Percentiles rank a stretch among this genome's conserved stretches.
Conservation (phyloP, 2,888 invertebrate species). For the Monopis laevigella region DNA sequence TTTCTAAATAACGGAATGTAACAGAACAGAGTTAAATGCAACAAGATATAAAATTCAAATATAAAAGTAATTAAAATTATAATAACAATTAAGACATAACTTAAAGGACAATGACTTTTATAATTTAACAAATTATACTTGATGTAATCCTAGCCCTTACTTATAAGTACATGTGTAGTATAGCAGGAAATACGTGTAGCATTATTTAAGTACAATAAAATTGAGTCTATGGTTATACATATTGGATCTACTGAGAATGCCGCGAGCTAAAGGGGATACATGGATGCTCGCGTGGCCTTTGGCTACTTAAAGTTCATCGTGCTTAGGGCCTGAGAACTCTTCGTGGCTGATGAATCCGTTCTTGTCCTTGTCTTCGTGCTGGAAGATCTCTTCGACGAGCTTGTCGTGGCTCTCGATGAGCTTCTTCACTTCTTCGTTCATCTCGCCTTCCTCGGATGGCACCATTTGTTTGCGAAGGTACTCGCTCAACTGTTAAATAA, state of each 20-base stretch:
- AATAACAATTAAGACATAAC: not conserved
- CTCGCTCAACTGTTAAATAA: slow-evolving; percentile 78
- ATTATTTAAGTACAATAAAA: too few species aligned
- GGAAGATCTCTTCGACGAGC: slow-evolving; percentile 95
- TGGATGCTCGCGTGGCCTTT: too few species aligned
- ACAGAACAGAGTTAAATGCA: not conserved
- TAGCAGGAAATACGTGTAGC: too few species aligned
- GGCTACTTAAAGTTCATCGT: slow-evolving; percentile 92
- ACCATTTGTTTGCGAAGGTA: slow-evolving; percentile 94
- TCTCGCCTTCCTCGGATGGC: slow-evolving; percentile 78
- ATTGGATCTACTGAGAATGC: too few species aligned
- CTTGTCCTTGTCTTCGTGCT: slow-evolving; percentile 96
- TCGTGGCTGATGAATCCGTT: slow-evolving; percentile 96
- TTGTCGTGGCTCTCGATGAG: slow-evolving; percentile 91
- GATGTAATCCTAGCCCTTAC: too few species aligned
- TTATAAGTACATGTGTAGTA: too few species aligned
- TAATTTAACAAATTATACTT: not conserved
- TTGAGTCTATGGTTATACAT: too few species aligned
- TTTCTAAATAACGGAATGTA: slow-evolving; percentile 5
- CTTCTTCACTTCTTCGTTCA: slow-evolving; percentile 80
- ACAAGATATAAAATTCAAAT: not conserved
- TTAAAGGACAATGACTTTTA: not conserved
- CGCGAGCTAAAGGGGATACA: too few species aligned
- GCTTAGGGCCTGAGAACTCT: slow-evolving; percentile 97
- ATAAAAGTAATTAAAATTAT: not conserved